phyloP scores from a whole-genome alignment of 2,797 vertebrate species.

The Scyliorhinus canicula region DNA sequence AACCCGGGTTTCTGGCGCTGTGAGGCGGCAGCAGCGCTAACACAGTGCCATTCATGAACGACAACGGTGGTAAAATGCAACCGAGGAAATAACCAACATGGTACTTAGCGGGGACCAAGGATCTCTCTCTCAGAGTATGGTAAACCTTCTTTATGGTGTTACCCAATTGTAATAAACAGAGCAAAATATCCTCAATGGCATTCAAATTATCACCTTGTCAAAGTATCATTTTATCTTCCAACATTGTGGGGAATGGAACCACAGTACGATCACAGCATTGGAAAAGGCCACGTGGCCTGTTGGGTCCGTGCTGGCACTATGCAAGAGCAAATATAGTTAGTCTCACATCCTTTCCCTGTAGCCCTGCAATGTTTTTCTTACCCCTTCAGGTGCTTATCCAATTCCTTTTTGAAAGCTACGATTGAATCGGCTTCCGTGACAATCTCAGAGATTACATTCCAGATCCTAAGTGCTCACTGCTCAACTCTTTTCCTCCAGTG shows the following conservation, averaged over 20 bases:
- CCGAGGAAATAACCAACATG: background rate
- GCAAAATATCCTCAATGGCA: background rate
- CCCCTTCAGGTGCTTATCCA: background rate
- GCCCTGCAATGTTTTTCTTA: background rate
- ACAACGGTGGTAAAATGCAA: background rate
- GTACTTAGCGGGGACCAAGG: background rate
- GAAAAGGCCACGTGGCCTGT: too few species aligned
- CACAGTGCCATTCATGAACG: too few species aligned
- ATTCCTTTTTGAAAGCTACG: background rate
- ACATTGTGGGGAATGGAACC: background rate
- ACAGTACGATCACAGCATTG: background rate
- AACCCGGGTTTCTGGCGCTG: too few species aligned
- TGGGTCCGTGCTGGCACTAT: too few species aligned
- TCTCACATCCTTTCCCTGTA: background rate
- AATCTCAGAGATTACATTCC: background rate
- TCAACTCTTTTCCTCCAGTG: background rate
- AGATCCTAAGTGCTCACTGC: background rate
- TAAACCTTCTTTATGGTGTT: background rate
- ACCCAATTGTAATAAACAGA: background rate
- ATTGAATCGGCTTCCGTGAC: background rate
- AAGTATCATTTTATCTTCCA: background rate
- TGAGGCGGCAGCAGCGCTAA: too few species aligned
- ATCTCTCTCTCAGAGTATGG: background rate
- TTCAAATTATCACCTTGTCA: background rate
- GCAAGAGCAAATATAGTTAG: background rate